Conservation (phyloP, 1,140 invertebrate species). For the Diabrotica undecimpunctata region DNA sequence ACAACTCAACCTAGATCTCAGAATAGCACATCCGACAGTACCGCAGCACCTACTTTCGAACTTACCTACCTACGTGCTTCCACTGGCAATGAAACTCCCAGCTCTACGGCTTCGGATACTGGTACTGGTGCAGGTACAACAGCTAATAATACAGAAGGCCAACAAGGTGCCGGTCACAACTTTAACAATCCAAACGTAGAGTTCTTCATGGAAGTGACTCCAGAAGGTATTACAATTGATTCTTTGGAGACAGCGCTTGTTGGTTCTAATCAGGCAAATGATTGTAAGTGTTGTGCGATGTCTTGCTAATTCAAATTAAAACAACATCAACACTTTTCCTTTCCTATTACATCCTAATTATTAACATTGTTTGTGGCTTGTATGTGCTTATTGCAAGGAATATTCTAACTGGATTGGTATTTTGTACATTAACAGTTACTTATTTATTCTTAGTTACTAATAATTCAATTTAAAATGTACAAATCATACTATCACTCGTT, state of each 20-base stretch:
- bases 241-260: slow-evolving; percentile 43
- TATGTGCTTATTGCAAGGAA: too few relatives aligned
- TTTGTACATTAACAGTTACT: too few relatives aligned
- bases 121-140: slow-evolving; percentile 2
- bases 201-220: slow-evolving; percentile 67
- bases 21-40: slow-evolving; percentile 12
- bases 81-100: background rate
- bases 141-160: slow-evolving; percentile 4
- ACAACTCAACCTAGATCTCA: slow-evolving; percentile 10
- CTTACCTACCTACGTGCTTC: background rate
- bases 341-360: too few relatives aligned
- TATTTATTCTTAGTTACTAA: too few relatives aligned
- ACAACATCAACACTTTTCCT: too few relatives aligned
- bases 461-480: too few relatives aligned
- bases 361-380: too few relatives aligned
- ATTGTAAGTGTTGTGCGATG: slow-evolving; percentile 31
- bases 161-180: slow-evolving; percentile 13
- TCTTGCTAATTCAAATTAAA: slow-evolving; percentile 2
- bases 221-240: slow-evolving; percentile 59
- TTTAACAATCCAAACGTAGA: slow-evolving; percentile 53
- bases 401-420: too few relatives aligned
- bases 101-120: background rate
- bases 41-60: background rate
- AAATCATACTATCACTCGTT: too few relatives aligned
- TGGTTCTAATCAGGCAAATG: slow-evolving; percentile 34